These are phyloP conservation scores for Microtus ochrogaster DNA, from an alignment of 2,113 vertebrate species.

Conservation along the genomic window DNA sequence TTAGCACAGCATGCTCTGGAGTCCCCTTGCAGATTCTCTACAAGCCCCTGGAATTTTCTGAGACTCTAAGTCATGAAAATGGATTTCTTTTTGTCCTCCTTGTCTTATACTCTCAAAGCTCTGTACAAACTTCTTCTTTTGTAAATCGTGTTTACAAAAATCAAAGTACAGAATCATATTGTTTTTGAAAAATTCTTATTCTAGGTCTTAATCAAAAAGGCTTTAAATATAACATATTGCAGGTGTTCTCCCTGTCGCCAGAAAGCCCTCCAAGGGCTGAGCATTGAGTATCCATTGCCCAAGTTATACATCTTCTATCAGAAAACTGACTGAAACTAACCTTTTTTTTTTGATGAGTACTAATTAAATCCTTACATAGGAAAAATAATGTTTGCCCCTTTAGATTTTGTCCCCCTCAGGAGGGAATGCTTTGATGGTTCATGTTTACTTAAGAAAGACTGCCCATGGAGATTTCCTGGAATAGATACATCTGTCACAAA, in stretches of 20 bases:
- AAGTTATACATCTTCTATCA: conserved; percentile 22
- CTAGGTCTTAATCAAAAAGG: conserved; percentile 44
- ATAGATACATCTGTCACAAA: background rate
- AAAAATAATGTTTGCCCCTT: background rate
- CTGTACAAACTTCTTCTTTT: background rate
- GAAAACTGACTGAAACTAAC: conserved; percentile 40
- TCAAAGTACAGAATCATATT: conserved; percentile 26
- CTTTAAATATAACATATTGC: conserved; percentile 37
- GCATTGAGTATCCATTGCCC: conserved; percentile 5
- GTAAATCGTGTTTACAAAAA: too few relatives aligned
- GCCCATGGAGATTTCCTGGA: background rate
- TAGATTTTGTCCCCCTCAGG: conserved; percentile 10
- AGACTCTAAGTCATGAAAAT: conserved; percentile 65
- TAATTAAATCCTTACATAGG: background rate
- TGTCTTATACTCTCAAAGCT: conserved; percentile 11
- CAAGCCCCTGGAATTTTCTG: conserved; percentile 19
- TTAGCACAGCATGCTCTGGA: background rate
- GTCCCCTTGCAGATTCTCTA: conserved; percentile 1
- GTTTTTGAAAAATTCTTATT: conserved; percentile 26
- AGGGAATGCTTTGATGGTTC: background rate
- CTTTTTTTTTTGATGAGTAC: background rate
- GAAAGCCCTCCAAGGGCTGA: background rate
- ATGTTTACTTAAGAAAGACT: conserved; percentile 19
- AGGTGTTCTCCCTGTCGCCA: conserved; percentile 9
- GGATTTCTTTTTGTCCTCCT: conserved; percentile 46